phyloP scores from a whole-genome alignment of 2,113 vertebrate species.

The Tylochromis polylepis region DNA sequence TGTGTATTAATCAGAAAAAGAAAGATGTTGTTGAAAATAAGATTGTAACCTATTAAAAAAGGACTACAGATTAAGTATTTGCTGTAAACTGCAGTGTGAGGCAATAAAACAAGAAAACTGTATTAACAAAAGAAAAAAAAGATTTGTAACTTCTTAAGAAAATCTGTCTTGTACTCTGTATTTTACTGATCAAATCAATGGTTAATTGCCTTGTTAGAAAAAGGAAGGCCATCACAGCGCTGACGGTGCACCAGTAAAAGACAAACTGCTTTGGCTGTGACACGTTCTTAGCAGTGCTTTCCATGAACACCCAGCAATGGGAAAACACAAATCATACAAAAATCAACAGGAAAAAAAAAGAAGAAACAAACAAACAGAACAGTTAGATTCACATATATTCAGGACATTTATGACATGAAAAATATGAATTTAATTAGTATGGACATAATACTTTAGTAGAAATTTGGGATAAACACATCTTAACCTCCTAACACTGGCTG shows the following conservation, averaged over 20 bases:
- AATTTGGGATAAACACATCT: neutral
- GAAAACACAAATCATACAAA: neutral
- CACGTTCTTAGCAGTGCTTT: neutral
- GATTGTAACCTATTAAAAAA: neutral
- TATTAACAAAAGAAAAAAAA: neutral
- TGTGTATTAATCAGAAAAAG: neutral
- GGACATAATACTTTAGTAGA: neutral
- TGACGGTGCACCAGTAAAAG: neutral
- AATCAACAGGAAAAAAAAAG: neutral
- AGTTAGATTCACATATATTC: neutral
- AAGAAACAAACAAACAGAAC: neutral
- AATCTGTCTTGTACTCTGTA: neutral
- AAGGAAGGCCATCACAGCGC: neutral
- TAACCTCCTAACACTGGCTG: neutral
- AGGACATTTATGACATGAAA: neutral
- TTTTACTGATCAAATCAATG: neutral
- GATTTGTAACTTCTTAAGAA: neutral
- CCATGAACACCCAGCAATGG: neutral
- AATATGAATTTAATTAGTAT: neutral
- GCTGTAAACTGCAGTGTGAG: neutral
- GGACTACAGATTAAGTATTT: neutral
- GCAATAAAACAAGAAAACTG: neutral
- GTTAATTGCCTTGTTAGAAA: neutral
- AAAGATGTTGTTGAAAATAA: neutral
- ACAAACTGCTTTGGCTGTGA: conserved; percentile 42